These are phyloP conservation scores for Tetheella fluctuosa DNA, from an alignment of 2,888 invertebrate genomes.

Conservation along the genomic window DNA sequence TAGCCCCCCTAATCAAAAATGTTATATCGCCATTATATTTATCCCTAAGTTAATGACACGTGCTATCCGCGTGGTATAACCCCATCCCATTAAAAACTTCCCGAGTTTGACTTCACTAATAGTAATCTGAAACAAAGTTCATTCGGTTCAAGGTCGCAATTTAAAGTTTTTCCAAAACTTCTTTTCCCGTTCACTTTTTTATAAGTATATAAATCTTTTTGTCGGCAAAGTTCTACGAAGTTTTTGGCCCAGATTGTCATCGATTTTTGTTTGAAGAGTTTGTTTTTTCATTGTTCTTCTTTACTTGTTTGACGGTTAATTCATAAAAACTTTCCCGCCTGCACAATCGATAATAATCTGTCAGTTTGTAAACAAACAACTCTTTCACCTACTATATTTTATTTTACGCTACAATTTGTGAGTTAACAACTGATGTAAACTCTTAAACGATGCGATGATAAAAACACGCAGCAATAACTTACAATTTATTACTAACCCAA, in stretches of 20 bases:
- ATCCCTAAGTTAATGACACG: conserved; percentile 57
- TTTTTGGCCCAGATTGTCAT: conserved; percentile 85
- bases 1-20: conserved; percentile 52
- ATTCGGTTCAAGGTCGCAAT: conserved; percentile 84
- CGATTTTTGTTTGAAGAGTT: conserved; percentile 85
- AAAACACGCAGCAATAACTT: conserved; percentile 41
- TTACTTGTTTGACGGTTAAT: conserved; percentile 85
- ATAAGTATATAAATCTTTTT: conserved; percentile 85
- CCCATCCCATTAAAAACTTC: conserved; percentile 76
- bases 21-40: conserved; percentile 61
- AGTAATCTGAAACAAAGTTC: conserved; percentile 83
- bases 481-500: conserved; percentile 54
- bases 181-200: conserved; percentile 82
- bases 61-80: conserved; percentile 62
- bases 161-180: conserved; percentile 85
- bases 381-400: conserved; percentile 26
- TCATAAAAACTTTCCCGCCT: conserved; percentile 83
- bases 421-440: conserved; percentile 12
- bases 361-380: conserved; percentile 72
- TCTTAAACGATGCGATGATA: conserved; percentile 10
- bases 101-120: conserved; percentile 75
- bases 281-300: conserved; percentile 85
- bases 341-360: conserved; percentile 74
- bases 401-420: conserved; percentile 16
- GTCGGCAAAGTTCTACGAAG: conserved; percentile 80